Evolutionary conservation across 2,797 vertebrate species (phyloP), one percentile per base, ranked within the genome.

Genomic region (Numenius phaeopus): DNA sequence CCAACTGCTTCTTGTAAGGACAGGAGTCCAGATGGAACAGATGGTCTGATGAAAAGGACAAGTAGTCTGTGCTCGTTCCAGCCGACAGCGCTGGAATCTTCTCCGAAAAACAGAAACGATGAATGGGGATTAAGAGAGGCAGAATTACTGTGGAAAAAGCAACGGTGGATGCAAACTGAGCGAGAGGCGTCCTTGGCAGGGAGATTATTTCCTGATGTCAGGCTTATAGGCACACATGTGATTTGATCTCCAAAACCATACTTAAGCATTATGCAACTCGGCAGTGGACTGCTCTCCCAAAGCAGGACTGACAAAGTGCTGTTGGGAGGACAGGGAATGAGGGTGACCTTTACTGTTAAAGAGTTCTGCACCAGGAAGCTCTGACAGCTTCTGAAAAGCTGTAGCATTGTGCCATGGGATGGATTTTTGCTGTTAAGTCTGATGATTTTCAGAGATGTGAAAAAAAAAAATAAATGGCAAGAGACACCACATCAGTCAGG

Each of bases 1-100:
- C 94, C 93, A 96, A 88, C 44, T 85, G 61, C 90, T 95, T 89
- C 89, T 91, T 72, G 32, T 58, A 87, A 71, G 79, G 87, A 95
- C 62, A 61, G 89, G 9, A 83, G 87, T 81, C 89, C 95, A 96
- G 89, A 96, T 95, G 92, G 82, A 94, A 83, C 92, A 97, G 95
- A 95, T 22, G 26, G 90, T 39, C 72, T 81, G 83, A 94, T 91
- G 86, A 97, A 95, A 96, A 96, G 76, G 87, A 96, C 94, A 94
- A 97, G 76, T 32, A 87, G 89, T 69, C 61, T 89, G 81, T 75
- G 69, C 77, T 79, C 23, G 5, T 59, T 94, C 58, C 79, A 96
- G 87, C 69, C 5, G 0, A 52, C 69, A 49, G 84, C 9, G 1
- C 76, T 82, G 84, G 62, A 96, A 92, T 91, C 90, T 75, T 94